Percentiles rank a stretch among this genome's conserved stretches.
Conservation (phyloP, 30 jellyfish, hydroid and myxozoan genomes). For the Aurelia coerulea region DNA sequence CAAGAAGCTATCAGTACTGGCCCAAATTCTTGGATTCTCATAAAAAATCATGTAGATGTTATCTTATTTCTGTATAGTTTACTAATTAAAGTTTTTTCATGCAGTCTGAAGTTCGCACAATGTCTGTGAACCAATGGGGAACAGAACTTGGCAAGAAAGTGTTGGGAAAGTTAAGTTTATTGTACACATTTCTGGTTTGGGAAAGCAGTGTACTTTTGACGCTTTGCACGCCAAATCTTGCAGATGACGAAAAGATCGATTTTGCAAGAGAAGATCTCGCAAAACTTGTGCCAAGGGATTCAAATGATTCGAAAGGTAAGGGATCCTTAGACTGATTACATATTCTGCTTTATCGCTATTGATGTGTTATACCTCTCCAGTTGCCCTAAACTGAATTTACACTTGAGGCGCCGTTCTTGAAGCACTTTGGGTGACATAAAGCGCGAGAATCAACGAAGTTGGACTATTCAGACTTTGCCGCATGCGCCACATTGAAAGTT, state of each 20-base stretch:
- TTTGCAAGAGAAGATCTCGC: constrained; percentile 79
- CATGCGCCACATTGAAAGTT: no score
- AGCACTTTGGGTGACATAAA: no score
- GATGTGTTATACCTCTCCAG: no score
- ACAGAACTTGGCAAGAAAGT: constrained; percentile 90
- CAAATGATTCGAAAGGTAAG: constrained; percentile 37
- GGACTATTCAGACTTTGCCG: no score
- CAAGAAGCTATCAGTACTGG: no score
- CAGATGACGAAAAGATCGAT: constrained; percentile 72
- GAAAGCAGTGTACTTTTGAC: constrained; percentile 92
- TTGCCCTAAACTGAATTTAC: no score
- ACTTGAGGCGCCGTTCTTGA: no score
- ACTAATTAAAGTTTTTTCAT: background rate
- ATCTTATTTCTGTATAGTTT: no score
- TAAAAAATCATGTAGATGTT: no score
- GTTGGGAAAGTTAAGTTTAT: constrained; percentile 68
- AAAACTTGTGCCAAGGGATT: constrained; percentile 58
- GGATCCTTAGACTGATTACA: background rate
- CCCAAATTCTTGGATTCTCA: no score
- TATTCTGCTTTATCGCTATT: background rate
- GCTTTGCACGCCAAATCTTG: constrained; percentile 79
- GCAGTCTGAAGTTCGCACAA: constrained; percentile 88
- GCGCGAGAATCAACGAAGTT: no score
- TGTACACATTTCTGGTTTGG: constrained; percentile 94
- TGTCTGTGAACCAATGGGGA: constrained; percentile 97